Conservation (phyloP, 2,113 vertebrate species). For the Capra hircus region DNA sequence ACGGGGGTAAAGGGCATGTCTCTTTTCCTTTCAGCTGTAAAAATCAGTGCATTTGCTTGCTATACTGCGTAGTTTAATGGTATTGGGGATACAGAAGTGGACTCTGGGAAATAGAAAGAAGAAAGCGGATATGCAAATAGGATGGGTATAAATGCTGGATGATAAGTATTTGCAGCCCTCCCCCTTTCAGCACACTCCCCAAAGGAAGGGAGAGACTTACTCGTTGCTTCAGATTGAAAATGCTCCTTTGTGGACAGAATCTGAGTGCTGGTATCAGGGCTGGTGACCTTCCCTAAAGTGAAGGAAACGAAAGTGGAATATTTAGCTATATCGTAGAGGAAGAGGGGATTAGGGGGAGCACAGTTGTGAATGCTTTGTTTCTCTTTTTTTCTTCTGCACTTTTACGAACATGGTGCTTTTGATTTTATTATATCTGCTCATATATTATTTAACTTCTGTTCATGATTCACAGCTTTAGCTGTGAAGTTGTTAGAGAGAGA, state of each 20-base stretch:
- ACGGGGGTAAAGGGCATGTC: background rate
- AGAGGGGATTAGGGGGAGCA: accelerated
- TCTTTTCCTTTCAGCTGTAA: background rate
- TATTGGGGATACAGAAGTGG: background rate
- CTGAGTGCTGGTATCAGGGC: background rate
- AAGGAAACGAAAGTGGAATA: background rate
- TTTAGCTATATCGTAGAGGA: background rate
- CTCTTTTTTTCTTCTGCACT: background rate
- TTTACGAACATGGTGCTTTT: background rate
- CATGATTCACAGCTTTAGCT: background rate
- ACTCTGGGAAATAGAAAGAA: background rate
- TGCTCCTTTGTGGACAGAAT: background rate
- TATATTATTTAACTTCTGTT: background rate
- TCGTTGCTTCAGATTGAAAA: background rate
- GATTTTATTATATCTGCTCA: background rate
- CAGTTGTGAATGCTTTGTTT: background rate
- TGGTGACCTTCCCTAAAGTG: background rate
- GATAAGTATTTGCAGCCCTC: background rate
- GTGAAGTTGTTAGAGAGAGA: background rate
- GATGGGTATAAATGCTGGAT: background rate
- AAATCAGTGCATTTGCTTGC: background rate
- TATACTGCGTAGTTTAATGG: background rate
- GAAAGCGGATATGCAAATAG: background rate
- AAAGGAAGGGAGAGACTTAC: background rate
- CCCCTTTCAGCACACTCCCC: accelerated